Base-by-base conservation (phyloP, 1,140 invertebrate species). In the Pseudomyrmex cubaensis region DNA sequence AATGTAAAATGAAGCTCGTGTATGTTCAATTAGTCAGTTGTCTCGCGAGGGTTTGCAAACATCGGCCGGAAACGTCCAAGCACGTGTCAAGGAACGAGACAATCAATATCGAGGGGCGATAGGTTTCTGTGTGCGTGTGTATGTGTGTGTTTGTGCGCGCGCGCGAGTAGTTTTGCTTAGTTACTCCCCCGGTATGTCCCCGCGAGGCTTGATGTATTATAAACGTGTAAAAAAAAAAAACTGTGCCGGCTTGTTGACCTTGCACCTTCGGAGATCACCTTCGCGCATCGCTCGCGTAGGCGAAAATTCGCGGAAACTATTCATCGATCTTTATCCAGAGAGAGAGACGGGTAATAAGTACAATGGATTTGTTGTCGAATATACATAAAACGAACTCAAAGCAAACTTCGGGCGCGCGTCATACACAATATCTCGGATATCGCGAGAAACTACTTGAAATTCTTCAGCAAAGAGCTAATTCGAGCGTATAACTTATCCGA, bases 401-500 rank as follows among this genome's bases (percentile, higher is more conserved):
- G 35, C 35, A 7, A 35, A 35, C 35, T 35, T 35, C 35, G 35
- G 35, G 35, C 35, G 35, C 35, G 35, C 35, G 35, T 35, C 35
- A 35, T 35, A 35, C 35, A 35, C 5, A 35, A 35, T 20, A 5
- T 0, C 35, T 35, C 0, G 4, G 35, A 35, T 35, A 35, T 7
- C 35, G 35, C 50, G 17, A 56, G 25, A 50, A 44, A 7, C 75
- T 56, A 67, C 48, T 77, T 77, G 15, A 67, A 22, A 56, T 77
- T 67, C 12, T 67, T 77, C 20, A 1, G 62, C 50, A 22, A 56
- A 67, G 62, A 67, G 62, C 62, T 77, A 67, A 77, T 77, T 1
- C 17, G 35, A 77, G 10, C 46, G 35, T 13, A 25, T 56, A 56
- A 77, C 62, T 77, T 67, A 35, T 22, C 22, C 75, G 7, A 76